These are phyloP conservation scores for Fragariocoptes setiger DNA, from an alignment of 1,140 invertebrate genomes.

Conservation along the genomic window DNA sequence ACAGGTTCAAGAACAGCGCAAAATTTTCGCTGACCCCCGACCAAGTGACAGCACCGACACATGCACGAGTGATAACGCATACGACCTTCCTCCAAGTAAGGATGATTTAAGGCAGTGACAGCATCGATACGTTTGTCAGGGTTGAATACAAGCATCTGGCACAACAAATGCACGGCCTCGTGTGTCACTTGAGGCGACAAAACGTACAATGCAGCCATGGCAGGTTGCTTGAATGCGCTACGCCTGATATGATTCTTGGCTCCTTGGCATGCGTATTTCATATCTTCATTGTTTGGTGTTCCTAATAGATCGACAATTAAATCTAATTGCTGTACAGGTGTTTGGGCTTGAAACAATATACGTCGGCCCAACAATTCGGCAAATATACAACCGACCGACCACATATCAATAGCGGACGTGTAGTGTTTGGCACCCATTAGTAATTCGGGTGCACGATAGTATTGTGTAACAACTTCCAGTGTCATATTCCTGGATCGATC, in stretches of 20 bases:
- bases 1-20: constrained; percentile 69
- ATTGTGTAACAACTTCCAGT: constrained; percentile 92
- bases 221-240: constrained; percentile 50
- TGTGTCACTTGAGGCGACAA: constrained; percentile 68
- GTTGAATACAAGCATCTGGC: constrained; percentile 90
- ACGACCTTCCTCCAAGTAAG: constrained; percentile 84
- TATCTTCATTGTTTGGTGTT: constrained; percentile 67
- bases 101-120: constrained; percentile 68
- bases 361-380: constrained; percentile 71
- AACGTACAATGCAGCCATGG: constrained; percentile 60
- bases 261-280: constrained; percentile 78
- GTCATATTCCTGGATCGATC: constrained; percentile 80
- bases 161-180: constrained; percentile 86
- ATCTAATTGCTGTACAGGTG: constrained; percentile 77
- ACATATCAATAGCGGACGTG: constrained; percentile 79
- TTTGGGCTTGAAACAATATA: constrained; percentile 87
- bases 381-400: constrained; percentile 98
- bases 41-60: constrained; percentile 69
- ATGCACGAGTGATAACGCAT: constrained; percentile 96
- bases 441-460: constrained; percentile 92
- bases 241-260: constrained; percentile 70
- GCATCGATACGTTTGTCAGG: constrained; percentile 79
- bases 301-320: constrained; percentile 84
- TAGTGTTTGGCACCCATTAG: constrained; percentile 93
- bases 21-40: constrained; percentile 40